Conservation (phyloP, 2,113 vertebrate species). For the Corydoras maculifer region DNA sequence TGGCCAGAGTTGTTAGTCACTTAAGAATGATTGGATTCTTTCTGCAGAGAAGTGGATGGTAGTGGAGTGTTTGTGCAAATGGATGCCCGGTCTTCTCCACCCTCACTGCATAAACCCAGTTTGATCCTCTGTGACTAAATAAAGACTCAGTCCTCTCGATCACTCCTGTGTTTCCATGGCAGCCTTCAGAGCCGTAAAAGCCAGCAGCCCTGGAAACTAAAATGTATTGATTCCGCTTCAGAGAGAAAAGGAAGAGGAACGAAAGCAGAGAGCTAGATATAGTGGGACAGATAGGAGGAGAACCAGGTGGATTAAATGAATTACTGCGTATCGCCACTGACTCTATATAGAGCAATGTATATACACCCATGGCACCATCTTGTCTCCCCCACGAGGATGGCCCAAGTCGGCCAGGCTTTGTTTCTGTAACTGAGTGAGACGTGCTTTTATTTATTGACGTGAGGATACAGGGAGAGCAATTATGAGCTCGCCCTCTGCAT, state of each 20-base stretch:
- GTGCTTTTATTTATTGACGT: conserved; percentile 4
- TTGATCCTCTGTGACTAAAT: conserved; percentile 30
- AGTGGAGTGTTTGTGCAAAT: conserved; percentile 5
- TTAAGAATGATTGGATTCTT: neutral
- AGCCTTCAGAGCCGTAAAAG: conserved; percentile 30
- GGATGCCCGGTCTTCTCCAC: neutral
- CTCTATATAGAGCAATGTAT: neutral
- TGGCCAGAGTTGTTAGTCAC: neutral
- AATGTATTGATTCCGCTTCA: conserved; percentile 58
- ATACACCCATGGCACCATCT: conserved; percentile 8
- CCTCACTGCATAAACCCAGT: conserved; percentile 17
- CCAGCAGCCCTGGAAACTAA: conserved; percentile 48
- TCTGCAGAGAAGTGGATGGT: neutral
- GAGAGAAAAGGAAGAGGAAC: neutral
- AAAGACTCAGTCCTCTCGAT: conserved; percentile 12
- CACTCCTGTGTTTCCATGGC: conserved; percentile 33
- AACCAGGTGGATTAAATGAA: conserved; percentile 15
- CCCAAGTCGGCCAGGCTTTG: conserved; percentile 17
- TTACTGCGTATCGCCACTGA: conserved; percentile 2
- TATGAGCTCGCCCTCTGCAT: conserved; percentile 19
- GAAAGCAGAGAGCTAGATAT: neutral
- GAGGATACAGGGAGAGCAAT: conserved; percentile 25
- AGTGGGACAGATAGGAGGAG: neutral
- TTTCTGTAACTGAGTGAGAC: conserved; percentile 15
- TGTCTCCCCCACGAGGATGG: conserved; percentile 8